Base-by-base conservation (phyloP, 1,140 invertebrate species). In the Muscidifurax raptorellus region DNA sequence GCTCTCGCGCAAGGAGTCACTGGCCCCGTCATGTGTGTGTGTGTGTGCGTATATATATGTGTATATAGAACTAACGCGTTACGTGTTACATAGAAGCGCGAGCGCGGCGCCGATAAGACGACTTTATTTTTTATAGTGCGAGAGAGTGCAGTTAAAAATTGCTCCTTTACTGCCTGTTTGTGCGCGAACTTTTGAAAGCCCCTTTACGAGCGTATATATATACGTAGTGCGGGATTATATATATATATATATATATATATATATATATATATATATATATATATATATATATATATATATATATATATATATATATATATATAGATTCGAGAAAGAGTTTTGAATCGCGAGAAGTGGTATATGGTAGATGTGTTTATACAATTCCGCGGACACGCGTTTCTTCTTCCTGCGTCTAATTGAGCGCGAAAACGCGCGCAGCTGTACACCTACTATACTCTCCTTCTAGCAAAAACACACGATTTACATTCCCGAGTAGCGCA, bases 381-480 rank as follows among this genome's bases (percentile, higher is more conserved):
- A 47, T 47, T 47, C 44, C 9, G 2, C 13, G 15, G 13, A 52
- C 10, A 52, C 18, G 15, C 47, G 6, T 59, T n/a, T 59, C 52
- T 59, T 59, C 52, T 59, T 59, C 52, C n/a, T 7, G 2, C 66
- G 69, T 69, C 77, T 80, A 80, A 80, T 80, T 84, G 69, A 84
- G 77, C 76, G 69, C 44, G 52, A 79, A 75, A 80, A 47, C 44
- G 47, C 10, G 9, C 67, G 25, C 2, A 28, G 22, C 22, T 40
- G 59, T 64, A 75, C 32, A 52, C 47, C 47, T 40, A 64, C 32
- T 75, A 59, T 75, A 66, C 30, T n/a, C n/a, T 52, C 18, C 18
- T 67, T 30, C 69, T 25, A 27, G 25, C 36, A 83, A 83, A 84
- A 84, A 84, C 40, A 78, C 12, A 13, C 47, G 59, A 84, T 84